phyloP scores from a whole-genome alignment of 2,797 vertebrate genomes.

The Myotis vivesi region DNA sequence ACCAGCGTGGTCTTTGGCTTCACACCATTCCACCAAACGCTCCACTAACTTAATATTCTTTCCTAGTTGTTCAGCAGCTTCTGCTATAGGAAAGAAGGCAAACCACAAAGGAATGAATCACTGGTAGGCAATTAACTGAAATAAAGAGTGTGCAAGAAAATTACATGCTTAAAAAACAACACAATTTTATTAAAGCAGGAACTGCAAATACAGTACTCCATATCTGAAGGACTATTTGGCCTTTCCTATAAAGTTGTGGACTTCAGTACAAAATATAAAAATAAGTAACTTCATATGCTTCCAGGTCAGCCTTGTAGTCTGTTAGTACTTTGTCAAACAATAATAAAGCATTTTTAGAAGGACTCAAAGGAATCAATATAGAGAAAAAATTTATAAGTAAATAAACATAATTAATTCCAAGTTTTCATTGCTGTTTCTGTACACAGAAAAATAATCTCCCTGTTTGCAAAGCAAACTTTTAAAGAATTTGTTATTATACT shows the following conservation, averaged over 20 bases:
- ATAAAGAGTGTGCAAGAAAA: neutral
- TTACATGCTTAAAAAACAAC: neutral
- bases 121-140: neutral
- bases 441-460: slow-evolving; percentile 27
- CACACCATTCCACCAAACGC: slow-evolving; percentile 97
- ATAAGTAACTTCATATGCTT: neutral
- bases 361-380: slow-evolving; percentile 4
- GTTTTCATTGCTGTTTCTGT: slow-evolving; percentile 28
- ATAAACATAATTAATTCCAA: neutral
- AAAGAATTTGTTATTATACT: neutral
- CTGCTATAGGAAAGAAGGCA: slow-evolving; percentile 85
- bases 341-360: neutral
- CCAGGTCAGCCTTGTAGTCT: neutral
- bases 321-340: neutral
- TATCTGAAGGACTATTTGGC: neutral
- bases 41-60: slow-evolving; percentile 94
- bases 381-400: slow-evolving; percentile 28
- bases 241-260: neutral
- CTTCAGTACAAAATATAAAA: slow-evolving; percentile 12
- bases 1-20: slow-evolving; percentile 98
- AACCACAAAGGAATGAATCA: slow-evolving; percentile 63
- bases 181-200: slow-evolving; percentile 6
- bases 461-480: slow-evolving; percentile 24
- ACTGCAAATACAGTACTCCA: neutral
- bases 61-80: slow-evolving; percentile 97